Evolutionary conservation across 2,888 invertebrate genomes (phyloP).

Genomic region (Hoplodrina blanda): DNA sequence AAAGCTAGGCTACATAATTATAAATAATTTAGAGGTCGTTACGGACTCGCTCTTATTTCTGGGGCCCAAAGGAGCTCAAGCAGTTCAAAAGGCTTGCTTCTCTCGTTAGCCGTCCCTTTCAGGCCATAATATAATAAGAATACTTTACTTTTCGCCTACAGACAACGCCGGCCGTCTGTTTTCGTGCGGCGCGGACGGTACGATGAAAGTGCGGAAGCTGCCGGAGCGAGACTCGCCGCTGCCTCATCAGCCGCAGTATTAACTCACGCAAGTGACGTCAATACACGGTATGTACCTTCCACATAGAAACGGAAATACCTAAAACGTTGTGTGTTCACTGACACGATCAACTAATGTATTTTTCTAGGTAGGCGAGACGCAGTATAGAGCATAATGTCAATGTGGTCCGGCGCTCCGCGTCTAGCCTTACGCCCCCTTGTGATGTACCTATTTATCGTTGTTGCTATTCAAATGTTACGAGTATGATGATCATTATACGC

Average conservation of each 20-base stretch:
- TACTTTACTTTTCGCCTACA: slow-evolving; percentile 51
- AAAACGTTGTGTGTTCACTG: not conserved
- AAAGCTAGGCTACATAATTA: no score
- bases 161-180: slow-evolving; percentile 97
- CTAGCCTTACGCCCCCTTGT: slow-evolving; percentile 76
- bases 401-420: slow-evolving; percentile 61
- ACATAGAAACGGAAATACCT: not conserved
- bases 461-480: slow-evolving; percentile 85
- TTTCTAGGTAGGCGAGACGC: slow-evolving; percentile 66
- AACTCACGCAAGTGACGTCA: slow-evolving; percentile 35
- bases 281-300: slow-evolving; percentile 30
- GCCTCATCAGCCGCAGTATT: slow-evolving; percentile 81
- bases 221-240: slow-evolving; percentile 93
- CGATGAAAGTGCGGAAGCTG: slow-evolving; percentile 98
- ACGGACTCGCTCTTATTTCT: no score
- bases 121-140: no score
- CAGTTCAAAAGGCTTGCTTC: no score
- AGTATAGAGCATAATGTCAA: slow-evolving; percentile 55
- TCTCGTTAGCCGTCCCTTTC: no score
- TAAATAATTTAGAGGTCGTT: no score
- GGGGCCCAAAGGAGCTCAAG: no score
- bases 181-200: slow-evolving; percentile 99
- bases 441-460: slow-evolving; percentile 84
- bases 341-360: slow-evolving; percentile 9
- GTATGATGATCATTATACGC: slow-evolving; percentile 81